Base-by-base conservation (phyloP, 1,140 invertebrate genomes). In the Trypoxylus dichotomus region DNA sequence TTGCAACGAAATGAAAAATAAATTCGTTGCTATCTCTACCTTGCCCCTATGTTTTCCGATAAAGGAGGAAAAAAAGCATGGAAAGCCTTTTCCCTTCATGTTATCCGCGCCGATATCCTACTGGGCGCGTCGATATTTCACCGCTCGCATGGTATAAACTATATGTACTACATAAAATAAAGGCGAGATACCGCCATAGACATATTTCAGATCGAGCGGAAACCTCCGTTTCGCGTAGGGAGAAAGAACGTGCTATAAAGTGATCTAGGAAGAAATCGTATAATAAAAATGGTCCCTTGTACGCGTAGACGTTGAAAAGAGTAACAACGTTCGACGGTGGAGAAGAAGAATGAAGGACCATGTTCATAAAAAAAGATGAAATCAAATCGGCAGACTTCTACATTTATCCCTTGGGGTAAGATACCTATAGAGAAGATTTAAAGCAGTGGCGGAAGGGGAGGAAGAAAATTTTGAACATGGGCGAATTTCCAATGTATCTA, bases 1-100 rank as follows among this genome's bases (percentile, higher is more conserved):
- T 54, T 54, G 47, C 47, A 54, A n/a, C 47, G 19, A 54, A 54
- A 54, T 54, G 47, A 54, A 54, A 54, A 54, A 54, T 54, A 54
- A 54, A 54, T 54, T 54, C 15, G 15, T n/a, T 32, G 32, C 15
- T 54, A 54, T 54, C 47, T 19, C 2, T 37, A 37, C 32, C 32
- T 37, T 37, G 10, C 47, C 47, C 15, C n/a, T n/a, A 19, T 1
- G 47, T 54, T 54, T 54, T 5, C 47, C 2, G 47, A 54, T 54
- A 54, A 54, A n/a, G 19, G 47, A 19, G 7, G 19, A 54, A 54
- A 54, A n/a, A n/a, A 5, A 19, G 47, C 47, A 7, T 6, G 15
- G 7, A 54, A 43, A 43, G 15, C 10, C 42, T 43, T 43, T 11
- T 43, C 42, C 15, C 42, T 11, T 43, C 42, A 43, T 8, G 10